phyloP scores from a whole-genome alignment of 2,113 vertebrate genomes.

The Pseudorhombus dupliciocellatus region DNA sequence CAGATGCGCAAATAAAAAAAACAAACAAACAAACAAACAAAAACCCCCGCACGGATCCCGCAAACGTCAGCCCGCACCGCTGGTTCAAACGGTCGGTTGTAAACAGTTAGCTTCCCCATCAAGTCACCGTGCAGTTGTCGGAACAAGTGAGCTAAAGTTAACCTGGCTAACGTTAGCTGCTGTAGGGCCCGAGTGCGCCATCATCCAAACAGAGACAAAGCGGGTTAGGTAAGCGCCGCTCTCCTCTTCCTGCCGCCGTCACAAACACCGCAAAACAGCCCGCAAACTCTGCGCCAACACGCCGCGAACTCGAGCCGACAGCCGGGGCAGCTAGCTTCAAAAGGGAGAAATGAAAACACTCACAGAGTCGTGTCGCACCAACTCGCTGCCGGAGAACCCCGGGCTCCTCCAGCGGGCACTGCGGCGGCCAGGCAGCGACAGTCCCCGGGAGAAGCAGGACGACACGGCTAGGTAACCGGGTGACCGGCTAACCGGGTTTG shows the following conservation, averaged over 20 bases:
- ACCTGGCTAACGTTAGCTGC: slow-evolving; percentile 60
- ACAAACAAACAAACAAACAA: not conserved
- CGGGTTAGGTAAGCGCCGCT: slow-evolving; percentile 65
- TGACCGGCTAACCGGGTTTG: not conserved
- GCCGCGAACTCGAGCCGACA: not conserved
- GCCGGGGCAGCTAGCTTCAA: not conserved
- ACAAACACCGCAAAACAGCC: slow-evolving; percentile 9
- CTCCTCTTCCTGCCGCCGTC: slow-evolving; percentile 18
- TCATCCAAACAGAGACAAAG: slow-evolving; percentile 69
- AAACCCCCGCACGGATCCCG: not conserved
- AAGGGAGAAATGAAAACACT: slow-evolving; percentile 35
- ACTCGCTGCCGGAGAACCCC: slow-evolving; percentile 33
- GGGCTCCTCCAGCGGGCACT: slow-evolving; percentile 35
- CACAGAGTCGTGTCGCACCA: slow-evolving; percentile 68
- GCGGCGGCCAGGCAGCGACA: slow-evolving; percentile 34
- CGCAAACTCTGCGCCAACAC: not conserved
- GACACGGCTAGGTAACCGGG: not conserved
- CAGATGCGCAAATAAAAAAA: not conserved
- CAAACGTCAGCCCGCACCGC: not conserved
- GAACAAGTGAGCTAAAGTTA: not conserved
- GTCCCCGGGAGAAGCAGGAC: not conserved
- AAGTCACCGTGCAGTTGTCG: not conserved
- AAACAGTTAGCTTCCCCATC: accelerated
- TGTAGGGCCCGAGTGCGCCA: slow-evolving; percentile 77
- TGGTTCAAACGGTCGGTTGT: not conserved